A percentile compares a stretch with the other conserved stretches of the same genome.
Evolutionary conservation across 2,113 vertebrate genomes (phyloP).

Genomic region (Oceanites oceanicus): DNA sequence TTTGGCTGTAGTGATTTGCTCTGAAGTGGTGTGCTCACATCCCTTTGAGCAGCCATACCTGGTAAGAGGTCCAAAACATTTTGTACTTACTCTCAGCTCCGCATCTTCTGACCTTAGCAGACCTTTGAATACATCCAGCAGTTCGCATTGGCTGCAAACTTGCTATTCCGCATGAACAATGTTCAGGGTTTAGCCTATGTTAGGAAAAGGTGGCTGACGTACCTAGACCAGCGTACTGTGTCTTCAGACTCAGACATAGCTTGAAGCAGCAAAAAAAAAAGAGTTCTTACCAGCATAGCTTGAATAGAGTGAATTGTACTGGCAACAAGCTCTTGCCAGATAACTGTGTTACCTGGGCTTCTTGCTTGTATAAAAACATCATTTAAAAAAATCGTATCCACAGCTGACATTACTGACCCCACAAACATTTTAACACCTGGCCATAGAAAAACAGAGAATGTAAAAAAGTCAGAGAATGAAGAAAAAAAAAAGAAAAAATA

Average conservation of each 20-base stretch:
- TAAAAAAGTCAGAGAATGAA: neutral
- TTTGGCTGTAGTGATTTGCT: neutral
- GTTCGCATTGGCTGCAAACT: neutral
- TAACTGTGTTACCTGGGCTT: neutral
- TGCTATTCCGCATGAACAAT: neutral
- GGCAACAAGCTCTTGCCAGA: neutral
- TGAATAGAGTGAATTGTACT: neutral
- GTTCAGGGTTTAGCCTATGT: neutral
- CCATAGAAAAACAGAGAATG: neutral
- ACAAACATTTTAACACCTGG: neutral
- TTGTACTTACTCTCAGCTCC: neutral
- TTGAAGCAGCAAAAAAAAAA: neutral
- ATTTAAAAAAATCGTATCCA: neutral
- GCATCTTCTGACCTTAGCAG: neutral
- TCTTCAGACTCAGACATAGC: neutral
- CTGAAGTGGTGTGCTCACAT: neutral
- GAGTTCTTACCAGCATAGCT: neutral
- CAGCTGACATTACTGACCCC: neutral
- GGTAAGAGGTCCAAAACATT: neutral
- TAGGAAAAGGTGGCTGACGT: neutral
- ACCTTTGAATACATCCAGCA: neutral
- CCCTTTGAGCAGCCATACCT: neutral
- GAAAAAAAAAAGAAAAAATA: accelerated
- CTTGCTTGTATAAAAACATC: neutral
- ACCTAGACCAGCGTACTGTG: neutral